Evolutionary conservation across 2,888 invertebrate species (phyloP).

Genomic region (Nemurella pictetii): DNA sequence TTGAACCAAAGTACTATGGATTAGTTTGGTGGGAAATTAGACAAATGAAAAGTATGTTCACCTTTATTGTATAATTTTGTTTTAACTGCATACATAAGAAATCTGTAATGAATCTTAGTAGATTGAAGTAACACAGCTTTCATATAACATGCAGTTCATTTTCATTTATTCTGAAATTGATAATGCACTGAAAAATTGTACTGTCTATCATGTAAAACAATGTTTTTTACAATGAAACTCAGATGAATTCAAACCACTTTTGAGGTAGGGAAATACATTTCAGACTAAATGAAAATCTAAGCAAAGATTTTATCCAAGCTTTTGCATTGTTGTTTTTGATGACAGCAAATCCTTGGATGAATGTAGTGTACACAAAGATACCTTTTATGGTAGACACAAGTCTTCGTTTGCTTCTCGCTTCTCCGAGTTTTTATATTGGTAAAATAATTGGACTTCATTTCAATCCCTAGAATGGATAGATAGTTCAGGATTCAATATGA

Average conservation of each 20-base stretch:
- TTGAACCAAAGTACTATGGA: neutral
- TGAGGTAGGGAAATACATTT: neutral
- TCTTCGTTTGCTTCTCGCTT: conserved; percentile 31
- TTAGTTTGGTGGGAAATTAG: neutral
- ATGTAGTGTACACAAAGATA: neutral
- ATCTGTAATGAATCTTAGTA: neutral
- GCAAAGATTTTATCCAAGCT: neutral
- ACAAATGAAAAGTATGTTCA: neutral
- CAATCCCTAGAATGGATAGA: neutral
- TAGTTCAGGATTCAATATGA: neutral
- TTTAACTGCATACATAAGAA: neutral
- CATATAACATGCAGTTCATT: neutral
- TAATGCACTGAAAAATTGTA: neutral
- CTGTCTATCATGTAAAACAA: neutral
- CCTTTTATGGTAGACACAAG: conserved; percentile 51
- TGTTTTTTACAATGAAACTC: neutral
- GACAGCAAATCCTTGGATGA: neutral
- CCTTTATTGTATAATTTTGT: neutral
- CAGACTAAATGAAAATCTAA: conserved; percentile 24
- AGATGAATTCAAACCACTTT: neutral
- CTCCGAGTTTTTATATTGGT: neutral
- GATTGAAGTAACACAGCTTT: neutral
- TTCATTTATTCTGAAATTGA: conserved; percentile 26
- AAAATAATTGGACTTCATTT: neutral
- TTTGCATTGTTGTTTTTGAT: neutral